A percentile compares a stretch with the other conserved stretches of the same genome.
phyloP scores from a whole-genome alignment of 23 tunicate species.

The Styela plicata region DNA sequence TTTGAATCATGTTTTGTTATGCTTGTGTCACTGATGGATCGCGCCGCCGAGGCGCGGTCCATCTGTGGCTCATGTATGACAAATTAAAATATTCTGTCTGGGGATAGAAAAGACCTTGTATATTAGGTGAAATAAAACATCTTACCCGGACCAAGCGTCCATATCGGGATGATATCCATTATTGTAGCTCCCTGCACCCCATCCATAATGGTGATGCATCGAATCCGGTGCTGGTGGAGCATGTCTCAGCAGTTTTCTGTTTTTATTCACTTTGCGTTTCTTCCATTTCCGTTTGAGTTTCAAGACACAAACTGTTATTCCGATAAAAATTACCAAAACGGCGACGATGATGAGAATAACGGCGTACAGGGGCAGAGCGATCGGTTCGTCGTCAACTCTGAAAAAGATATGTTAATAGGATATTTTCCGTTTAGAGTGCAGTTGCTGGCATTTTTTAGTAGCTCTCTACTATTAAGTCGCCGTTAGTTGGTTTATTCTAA shows the following conservation, averaged over 20 bases:
- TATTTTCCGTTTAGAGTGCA: too few relatives aligned
- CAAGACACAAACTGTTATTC: constrained; percentile 38
- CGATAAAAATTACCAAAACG: constrained; percentile 48
- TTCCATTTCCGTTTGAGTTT: constrained; percentile 61
- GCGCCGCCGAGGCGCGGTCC: too few relatives aligned
- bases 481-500: too few relatives aligned
- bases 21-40: too few relatives aligned
- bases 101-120: too few relatives aligned
- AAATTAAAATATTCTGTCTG: too few relatives aligned
- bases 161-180: constrained; percentile 1
- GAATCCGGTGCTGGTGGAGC: constrained; percentile 24
- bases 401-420: too few relatives aligned
- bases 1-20: too few relatives aligned
- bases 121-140: too few relatives aligned
- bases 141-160: constrained; percentile 22
- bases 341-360: constrained; percentile 70
- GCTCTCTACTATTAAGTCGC: too few relatives aligned
- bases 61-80: too few relatives aligned
- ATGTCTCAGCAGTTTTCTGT: constrained; percentile 45
- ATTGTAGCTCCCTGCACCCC: constrained; percentile 18
- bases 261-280: constrained; percentile 52
- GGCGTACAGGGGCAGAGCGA: constrained; percentile 69
- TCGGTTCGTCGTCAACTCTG: not conserved
- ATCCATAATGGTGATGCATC: not conserved
- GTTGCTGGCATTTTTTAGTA: too few relatives aligned